These are phyloP conservation scores for Helleia helle DNA, from an alignment of 2,888 invertebrate genomes.

Conservation along the genomic window DNA sequence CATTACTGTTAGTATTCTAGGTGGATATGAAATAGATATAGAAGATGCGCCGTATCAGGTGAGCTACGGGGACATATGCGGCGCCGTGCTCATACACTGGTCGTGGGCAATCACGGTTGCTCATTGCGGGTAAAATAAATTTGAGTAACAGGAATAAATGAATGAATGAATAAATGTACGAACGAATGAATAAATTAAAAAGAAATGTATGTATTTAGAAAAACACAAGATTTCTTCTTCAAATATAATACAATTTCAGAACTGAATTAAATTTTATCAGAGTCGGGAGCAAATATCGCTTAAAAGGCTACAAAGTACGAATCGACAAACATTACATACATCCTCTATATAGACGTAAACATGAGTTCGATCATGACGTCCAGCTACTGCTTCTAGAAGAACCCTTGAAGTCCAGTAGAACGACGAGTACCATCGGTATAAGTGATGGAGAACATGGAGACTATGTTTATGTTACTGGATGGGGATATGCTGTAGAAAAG, in stretches of 20 bases:
- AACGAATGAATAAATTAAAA: too few species aligned
- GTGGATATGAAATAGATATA: constrained; percentile 40
- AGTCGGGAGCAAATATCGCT: constrained; percentile 33
- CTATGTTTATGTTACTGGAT: constrained; percentile 37
- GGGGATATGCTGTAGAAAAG: constrained; percentile 47
- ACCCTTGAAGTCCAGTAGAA: constrained; percentile 27
- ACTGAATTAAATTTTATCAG: constrained; percentile 34
- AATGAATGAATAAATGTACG: too few species aligned
- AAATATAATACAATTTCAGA: constrained; percentile 26
- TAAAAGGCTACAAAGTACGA: constrained; percentile 28
- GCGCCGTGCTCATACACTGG: constrained; percentile 40
- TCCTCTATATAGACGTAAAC: constrained; percentile 32
- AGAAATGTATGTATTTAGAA: too few species aligned
- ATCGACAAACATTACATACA: constrained; percentile 35
- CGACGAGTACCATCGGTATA: constrained; percentile 28
- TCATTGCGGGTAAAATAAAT: constrained; percentile 54
- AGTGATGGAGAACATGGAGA: constrained; percentile 26
- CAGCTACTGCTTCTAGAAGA: constrained; percentile 34
- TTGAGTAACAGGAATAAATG: too few species aligned
- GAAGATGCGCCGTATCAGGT: constrained; percentile 43
- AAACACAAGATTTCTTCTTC: too few species aligned
- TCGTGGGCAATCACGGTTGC: constrained; percentile 49
- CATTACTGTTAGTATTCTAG: constrained; percentile 36
- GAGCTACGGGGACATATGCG: constrained; percentile 50
- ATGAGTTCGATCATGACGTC: constrained; percentile 45